Conservation (phyloP, 2,797 vertebrate genomes). For the Syngnathus rostellatus region DNA sequence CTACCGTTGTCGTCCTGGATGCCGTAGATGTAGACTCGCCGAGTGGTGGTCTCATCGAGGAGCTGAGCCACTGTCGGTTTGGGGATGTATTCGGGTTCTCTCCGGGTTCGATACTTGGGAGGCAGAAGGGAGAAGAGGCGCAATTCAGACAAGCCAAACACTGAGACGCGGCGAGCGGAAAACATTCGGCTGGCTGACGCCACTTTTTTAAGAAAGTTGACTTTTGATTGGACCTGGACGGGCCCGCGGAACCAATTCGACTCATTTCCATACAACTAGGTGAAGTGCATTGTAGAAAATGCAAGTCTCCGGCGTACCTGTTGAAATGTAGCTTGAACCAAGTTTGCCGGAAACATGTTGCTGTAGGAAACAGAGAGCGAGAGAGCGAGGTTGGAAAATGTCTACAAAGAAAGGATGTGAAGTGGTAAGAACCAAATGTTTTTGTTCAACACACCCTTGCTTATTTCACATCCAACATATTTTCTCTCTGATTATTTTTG, state of each 20-base stretch:
- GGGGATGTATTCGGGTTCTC: slow-evolving; percentile 76
- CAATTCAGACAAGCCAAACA: no score
- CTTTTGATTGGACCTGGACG: no score
- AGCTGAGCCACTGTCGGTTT: slow-evolving; percentile 64
- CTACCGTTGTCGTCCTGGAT: slow-evolving; percentile 91
- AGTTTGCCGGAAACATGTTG: slow-evolving; percentile 98
- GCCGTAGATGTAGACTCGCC: slow-evolving; percentile 79
- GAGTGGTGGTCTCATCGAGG: slow-evolving; percentile 73
- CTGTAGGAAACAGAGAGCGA: slow-evolving; percentile 55
- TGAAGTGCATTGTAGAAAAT: background rate
- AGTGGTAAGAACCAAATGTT: no score
- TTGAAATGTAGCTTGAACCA: slow-evolving; percentile 96
- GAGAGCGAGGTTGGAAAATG: slow-evolving; percentile 3
- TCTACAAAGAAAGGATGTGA: background rate
- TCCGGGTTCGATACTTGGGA: slow-evolving; percentile 87
- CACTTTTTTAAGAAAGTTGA: no score
- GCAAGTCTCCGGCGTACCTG: slow-evolving; percentile 72
- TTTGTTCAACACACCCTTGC: no score
- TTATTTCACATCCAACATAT: background rate
- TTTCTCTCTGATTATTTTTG: background rate
- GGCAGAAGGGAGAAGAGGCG: slow-evolving; percentile 6
- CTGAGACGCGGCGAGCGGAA: no score
- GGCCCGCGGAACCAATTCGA: no score
- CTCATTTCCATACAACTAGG: no score
- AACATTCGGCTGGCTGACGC: no score